Base-by-base conservation (phyloP, 2,888 invertebrate species). In the Glyphotaelius pellucidus region DNA sequence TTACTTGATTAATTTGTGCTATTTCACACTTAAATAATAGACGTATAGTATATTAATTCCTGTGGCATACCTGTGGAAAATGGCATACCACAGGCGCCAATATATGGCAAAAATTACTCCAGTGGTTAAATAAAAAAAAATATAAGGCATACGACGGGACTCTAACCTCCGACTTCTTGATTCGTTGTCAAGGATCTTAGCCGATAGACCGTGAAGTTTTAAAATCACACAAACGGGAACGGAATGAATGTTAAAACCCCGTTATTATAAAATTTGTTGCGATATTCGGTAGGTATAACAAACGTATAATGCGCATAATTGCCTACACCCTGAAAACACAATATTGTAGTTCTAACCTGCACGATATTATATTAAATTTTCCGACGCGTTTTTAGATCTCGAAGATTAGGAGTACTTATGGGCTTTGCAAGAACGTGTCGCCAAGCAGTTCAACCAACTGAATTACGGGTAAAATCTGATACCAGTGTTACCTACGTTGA, bases 301-400 rank as follows among this genome's bases (percentile, higher is more conserved):
- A 67, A 67, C 67, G 67, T 25, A n/a, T 67, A 67, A 1, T 67
- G 25, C 9, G 25, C 25, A 2, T 67, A 67, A 67, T 67, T 67
- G n/a, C n/a, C n/a, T 9, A 67, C 67, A 25, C 25, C 9, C 67
- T 67, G 67, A 25, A 67, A 67, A 67, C 25, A 67, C 25, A n/a
- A 25, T 67, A 67, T 67, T 67, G 19, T 52, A 14, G 19, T 67
- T 67, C 25, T n/a, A 67, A n/a, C 35, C 25, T n/a, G 38, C 85
- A 85, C 85, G 85, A 85, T 38, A 42, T 25, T 85, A 85, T 30
- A n/a, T 85, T n/a, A 7, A 67, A 85, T n/a, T 85, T 85, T 38
- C 85, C 38, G 35, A 42, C 35, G 85, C 85, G 35, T 85, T 85
- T 85, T 85, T n/a, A 85, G 85, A 85, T 85, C 38, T 3, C 12